Conservation (phyloP, 2,797 vertebrate species). For the Pangasius djambal region DNA sequence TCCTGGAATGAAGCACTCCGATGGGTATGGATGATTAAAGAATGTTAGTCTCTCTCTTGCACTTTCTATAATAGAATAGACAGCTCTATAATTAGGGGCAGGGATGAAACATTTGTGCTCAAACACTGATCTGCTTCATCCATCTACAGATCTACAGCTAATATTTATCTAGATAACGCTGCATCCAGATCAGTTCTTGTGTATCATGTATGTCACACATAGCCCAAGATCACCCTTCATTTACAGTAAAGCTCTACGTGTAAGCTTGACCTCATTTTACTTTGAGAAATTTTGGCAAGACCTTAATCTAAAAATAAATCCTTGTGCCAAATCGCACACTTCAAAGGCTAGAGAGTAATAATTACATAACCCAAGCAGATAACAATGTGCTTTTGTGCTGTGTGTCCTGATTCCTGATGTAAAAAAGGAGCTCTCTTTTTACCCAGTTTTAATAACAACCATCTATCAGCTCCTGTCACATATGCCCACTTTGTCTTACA, state of each 20-base stretch:
- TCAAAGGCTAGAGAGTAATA: constrained; percentile 54
- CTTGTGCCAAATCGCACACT: neutral
- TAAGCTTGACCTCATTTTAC: neutral
- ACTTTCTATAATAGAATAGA: neutral
- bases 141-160: neutral
- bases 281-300: neutral
- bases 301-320: neutral
- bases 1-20: neutral
- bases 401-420: constrained; percentile 65
- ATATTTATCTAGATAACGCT: neutral
- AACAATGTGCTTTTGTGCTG: constrained; percentile 68
- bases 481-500: constrained; percentile 55
- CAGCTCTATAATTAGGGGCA: neutral
- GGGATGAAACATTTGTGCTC: neutral
- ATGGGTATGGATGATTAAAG: neutral
- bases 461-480: constrained; percentile 69
- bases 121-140: neutral
- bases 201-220: neutral
- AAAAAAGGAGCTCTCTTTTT: constrained; percentile 67
- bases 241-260: neutral
- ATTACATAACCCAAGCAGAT: constrained; percentile 63
- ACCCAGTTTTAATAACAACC: constrained; percentile 75
- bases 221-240: neutral
- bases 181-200: neutral
- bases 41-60: neutral